Evolutionary conservation across 2,888 invertebrate species (phyloP), one percentile per base, ranked within the genome.

Genomic region (Noctua janthina): DNA sequence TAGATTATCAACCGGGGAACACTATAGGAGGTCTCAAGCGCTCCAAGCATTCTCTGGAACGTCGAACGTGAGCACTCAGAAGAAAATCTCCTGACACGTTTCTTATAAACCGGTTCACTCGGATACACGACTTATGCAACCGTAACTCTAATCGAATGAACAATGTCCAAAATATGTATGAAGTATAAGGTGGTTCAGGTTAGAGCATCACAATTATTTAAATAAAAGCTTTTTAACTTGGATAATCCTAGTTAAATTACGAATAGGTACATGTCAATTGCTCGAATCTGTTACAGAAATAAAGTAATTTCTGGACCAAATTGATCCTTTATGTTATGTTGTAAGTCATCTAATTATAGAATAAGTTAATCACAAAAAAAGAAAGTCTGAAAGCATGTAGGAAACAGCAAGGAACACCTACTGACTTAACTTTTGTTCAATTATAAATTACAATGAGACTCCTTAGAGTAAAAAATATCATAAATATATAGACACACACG

Each of bases 61-160:
- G 81, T 85, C 90, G 85, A 83, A 83, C 83, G 81, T 85, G 90
- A 92, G 91, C 90, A 91, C 91, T 91, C 84, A 90, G 92, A 93
- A 90, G 94, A 95, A 93, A 95, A 95, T 96, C 96, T 95, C 95
- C 96, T 96, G 96, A 96, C 96, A 96, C 95, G 96, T 96, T 96
- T 95, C 94, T 93, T 92, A 85, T 89, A 95, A 96, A 97, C 96
- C 96, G 96, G 96, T 96, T 95, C 93, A 93, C 86, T 92, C 91
- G 92, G 89, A 92, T 93, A 93, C 92, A 93, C 93, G 94, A 93
- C 95, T 96, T 96, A 96, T 95, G 96, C 95, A 96, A 96, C 95
- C 93, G 92, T 89, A 89, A 91, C 87, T 93, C 93, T 94, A 93
- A 95, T 94, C 93, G 91, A 94, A 91, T 86, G 91, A 93, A 92